Percentiles rank a stretch among this genome's conserved stretches.
These are phyloP conservation scores for Vespertilio murinus DNA, from an alignment of 2,797 vertebrate species.

Conservation along the genomic window DNA sequence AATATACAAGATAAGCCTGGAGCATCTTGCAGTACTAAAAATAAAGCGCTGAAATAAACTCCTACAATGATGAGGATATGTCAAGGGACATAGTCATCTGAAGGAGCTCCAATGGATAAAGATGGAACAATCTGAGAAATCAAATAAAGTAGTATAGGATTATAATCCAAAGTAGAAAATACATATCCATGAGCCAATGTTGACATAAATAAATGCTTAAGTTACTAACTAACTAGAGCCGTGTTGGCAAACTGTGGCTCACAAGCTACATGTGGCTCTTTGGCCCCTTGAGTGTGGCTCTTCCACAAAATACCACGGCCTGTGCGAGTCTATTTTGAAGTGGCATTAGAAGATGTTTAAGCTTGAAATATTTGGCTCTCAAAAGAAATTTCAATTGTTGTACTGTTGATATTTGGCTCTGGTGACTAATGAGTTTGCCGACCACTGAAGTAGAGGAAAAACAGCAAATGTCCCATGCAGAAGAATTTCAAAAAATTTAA, in stretches of 20 bases:
- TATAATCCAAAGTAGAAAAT: not conserved
- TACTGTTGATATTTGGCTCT: no score
- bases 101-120: not conserved
- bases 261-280: no score
- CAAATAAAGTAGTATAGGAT: not conserved
- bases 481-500: slow-evolving; percentile 4
- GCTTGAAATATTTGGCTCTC: no score
- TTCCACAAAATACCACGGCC: no score
- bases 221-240: not conserved
- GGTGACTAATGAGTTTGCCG: no score
- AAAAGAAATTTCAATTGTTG: no score
- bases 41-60: not conserved
- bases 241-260: no score
- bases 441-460: no score
- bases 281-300: no score
- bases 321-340: no score
- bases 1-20: not conserved
- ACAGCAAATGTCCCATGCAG: not conserved
- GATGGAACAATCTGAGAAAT: not conserved
- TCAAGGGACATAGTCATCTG: not conserved
- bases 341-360: no score
- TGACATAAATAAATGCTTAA: not conserved
- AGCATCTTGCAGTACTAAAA: not conserved
- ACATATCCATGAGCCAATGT: not conserved
- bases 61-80: not conserved